These are phyloP conservation scores for Paramacrobiotus metropolitanus DNA, from an alignment of 1,140 invertebrate species.

Conservation along the genomic window DNA sequence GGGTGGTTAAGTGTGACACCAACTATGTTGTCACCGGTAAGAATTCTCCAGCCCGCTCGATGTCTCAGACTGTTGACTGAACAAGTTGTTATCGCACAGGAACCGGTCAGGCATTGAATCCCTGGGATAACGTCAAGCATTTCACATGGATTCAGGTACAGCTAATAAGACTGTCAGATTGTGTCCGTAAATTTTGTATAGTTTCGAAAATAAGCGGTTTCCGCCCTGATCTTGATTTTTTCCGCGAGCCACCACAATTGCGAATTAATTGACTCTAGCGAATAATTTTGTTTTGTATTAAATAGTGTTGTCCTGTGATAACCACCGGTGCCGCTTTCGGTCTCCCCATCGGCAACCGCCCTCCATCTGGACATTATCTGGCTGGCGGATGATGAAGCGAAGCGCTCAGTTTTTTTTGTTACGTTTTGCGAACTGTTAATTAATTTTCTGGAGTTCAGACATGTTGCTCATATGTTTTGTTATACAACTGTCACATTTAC, in stretches of 20 bases:
- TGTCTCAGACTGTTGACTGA: not conserved
- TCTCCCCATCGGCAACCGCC: too few species aligned
- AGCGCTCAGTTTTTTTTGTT: too few species aligned
- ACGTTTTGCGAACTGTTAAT: too few species aligned
- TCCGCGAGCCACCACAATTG: too few species aligned
- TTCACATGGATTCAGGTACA: not conserved
- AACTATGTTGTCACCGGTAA: not conserved
- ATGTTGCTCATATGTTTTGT: too few species aligned
- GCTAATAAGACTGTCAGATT: not conserved
- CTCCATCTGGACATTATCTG: too few species aligned
- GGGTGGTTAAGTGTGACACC: not conserved
- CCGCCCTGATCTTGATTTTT: not conserved
- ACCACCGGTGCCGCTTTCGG: too few species aligned
- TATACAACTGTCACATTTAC: too few species aligned
- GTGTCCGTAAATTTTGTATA: not conserved
- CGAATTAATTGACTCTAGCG: not conserved
- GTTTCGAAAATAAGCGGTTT: not conserved
- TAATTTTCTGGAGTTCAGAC: too few species aligned
- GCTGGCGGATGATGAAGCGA: too few species aligned
- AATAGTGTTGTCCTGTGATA: not conserved
- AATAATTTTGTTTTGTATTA: not conserved
- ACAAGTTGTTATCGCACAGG: not conserved
- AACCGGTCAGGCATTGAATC: not conserved
- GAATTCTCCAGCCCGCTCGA: too few species aligned
- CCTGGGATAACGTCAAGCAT: not conserved